Base-by-base conservation (phyloP, 2,113 vertebrate genomes). In the Bucco capensis region DNA sequence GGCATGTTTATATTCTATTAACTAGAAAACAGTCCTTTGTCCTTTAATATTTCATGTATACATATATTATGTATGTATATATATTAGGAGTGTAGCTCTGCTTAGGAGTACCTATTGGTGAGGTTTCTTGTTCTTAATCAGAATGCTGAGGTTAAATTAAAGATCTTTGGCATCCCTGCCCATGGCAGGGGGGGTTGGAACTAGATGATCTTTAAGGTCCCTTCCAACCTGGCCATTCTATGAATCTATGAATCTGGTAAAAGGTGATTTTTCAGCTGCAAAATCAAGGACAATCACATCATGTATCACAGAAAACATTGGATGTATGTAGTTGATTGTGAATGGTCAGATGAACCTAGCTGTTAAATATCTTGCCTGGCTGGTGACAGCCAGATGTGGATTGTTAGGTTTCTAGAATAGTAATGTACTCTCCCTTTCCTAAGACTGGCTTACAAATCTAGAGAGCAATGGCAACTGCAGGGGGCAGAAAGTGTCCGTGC, bases 401-500 rank as follows among this genome's bases (percentile, higher is more conserved):
- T 75, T 79, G 69, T 79, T 90, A 40, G 78, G 54, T 80, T 88
- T 96, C 58, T 76, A 5, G 82, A 92, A 91, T 47, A 71, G 58
- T 86, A 75, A 40, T 3, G 1, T 60, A 19, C 60, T 51, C 8
- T 40, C 51, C 74, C 38, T 91, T n/a, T n/a, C 83, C 38, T 83
- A 50, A 53, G 30, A 72, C 83, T 89, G 65, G 56, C 46, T 93
- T 80, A 78, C 95, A 94, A 94, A 89, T 94, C 71, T 53, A 44
- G 84, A 44, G 82, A 77, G 79, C 78, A n/a, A 2, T 92, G 82
- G 92, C 53, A 93, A 97, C 92, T 94, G 90, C 88, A 96, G 95
- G 90, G 93, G 94, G 94, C 96, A 95, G 92, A 96, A 96, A 95
- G 83, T 87, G 83, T 94, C 94, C 46, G 0, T 86, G 91, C 74